Conservation (phyloP, 2,113 vertebrate genomes). For the Cephalophus harveyi region DNA sequence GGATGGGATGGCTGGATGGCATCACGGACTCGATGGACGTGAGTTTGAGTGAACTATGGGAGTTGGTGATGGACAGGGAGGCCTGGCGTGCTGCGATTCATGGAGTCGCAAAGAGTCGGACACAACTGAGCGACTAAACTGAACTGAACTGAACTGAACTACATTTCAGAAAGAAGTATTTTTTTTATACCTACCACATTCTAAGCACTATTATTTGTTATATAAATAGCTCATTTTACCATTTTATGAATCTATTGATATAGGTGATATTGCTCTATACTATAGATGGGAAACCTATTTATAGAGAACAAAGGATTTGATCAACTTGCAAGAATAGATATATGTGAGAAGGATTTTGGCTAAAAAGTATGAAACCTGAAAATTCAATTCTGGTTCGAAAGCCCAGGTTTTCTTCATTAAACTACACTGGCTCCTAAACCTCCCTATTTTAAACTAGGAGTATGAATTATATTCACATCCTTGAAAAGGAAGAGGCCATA, state of each 20-base stretch:
- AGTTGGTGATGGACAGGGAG: too few relatives aligned
- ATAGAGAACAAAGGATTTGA: not conserved
- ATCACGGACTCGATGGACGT: too few relatives aligned
- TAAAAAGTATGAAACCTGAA: not conserved
- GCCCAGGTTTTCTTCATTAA: not conserved
- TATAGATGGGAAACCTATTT: not conserved
- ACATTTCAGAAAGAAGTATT: not conserved
- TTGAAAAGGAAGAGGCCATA: not conserved
- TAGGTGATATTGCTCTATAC: not conserved
- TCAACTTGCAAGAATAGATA: not conserved
- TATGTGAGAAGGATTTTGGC: not conserved
- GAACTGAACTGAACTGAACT: too few relatives aligned
- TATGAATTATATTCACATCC: not conserved
- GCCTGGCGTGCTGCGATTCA: too few relatives aligned
- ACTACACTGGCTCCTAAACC: not conserved
- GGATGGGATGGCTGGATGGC: too few relatives aligned
- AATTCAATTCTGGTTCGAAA: not conserved
- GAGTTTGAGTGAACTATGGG: too few relatives aligned
- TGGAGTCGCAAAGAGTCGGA: too few relatives aligned
- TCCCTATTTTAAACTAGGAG: not conserved
- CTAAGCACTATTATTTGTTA: not conserved
- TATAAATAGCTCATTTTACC: not conserved
- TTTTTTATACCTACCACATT: not conserved
- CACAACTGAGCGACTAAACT: too few relatives aligned
- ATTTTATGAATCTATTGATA: not conserved